Base-by-base conservation (phyloP, 1,140 invertebrate species). In the Agraylea sexmaculata region DNA sequence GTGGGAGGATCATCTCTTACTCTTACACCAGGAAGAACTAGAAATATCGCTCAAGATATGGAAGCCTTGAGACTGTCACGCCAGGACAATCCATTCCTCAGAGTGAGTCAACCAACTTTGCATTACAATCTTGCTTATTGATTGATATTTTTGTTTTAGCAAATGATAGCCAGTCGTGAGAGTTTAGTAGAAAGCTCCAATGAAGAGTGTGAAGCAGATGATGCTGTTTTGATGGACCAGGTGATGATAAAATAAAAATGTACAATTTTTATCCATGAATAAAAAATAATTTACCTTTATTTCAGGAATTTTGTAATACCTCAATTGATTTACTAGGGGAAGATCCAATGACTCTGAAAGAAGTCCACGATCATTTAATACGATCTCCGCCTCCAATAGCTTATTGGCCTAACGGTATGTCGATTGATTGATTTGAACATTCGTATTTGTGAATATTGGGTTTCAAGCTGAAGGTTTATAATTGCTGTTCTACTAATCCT, bases 1-100 rank as follows among this genome's bases (percentile, higher is more conserved):
- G 51, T 55, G 32, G 43, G 35, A 40, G 59, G 59, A 10, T 77
- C 80, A 10, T 73, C 75, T 43, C 62, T 80, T 45, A 73, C 78
- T 37, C 59, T 80, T 45, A 83, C 80, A 47, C 80, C 80, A 27
- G 79, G 78, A 27, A 69, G 79, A 50, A 75, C 76, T 37, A 69
- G 80, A 49, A 83, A 84, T 60, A 80, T 86, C 51, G 78, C 83
- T 56, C 77, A 82, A 59, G 83, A 86, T 53, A 85, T 87, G 80
- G 79, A 84, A 60, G 78, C 80, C 13, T 61, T 87, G 17, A 69
- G 80, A 45, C 66, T 83, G 15, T 85, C 81, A 19, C 64, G 83
- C 43, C 80, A 85, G 62, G 83, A 87, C 56, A 86, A 87, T 67
- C 83, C 83, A 16, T 86, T 82, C 59, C 62, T 87, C 43, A 77